A percentile compares a stretch with the other conserved stretches of the same genome.
Conservation (phyloP, 2,888 invertebrate genomes). For the Troides helena region DNA sequence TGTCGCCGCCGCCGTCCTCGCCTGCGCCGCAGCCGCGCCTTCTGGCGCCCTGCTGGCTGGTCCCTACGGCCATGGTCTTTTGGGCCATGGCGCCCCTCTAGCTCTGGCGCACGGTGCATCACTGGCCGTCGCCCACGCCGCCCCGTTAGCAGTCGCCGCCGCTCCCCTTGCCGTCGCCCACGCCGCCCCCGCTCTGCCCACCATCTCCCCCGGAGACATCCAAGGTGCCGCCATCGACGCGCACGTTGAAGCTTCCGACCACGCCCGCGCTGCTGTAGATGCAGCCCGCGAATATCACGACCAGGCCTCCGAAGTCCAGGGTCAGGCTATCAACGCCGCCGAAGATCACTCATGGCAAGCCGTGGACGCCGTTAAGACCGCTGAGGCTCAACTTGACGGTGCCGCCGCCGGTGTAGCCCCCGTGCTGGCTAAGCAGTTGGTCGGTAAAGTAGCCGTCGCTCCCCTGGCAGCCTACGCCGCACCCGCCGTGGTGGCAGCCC, state of each 20-base stretch:
- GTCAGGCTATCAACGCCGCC: slow-evolving; percentile 72
- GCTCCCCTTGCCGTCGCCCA: slow-evolving; percentile 50
- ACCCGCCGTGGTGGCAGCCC: slow-evolving; percentile 39
- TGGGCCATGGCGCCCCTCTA: slow-evolving; percentile 31
- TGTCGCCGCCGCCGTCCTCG: slow-evolving; percentile 76
- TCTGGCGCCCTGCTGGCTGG: slow-evolving; percentile 64
- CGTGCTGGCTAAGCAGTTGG: slow-evolving; percentile 68
- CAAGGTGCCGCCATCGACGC: slow-evolving; percentile 72
- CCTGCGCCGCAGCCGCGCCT: slow-evolving; percentile 70
- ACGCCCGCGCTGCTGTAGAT: slow-evolving; percentile 69
- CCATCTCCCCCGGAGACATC: slow-evolving; percentile 72
- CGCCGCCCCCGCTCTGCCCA: slow-evolving; percentile 55
- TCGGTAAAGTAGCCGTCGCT: slow-evolving; percentile 53
- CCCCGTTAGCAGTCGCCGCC: slow-evolving; percentile 46
- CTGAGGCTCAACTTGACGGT: slow-evolving; percentile 68
- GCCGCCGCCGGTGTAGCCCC: slow-evolving; percentile 73
- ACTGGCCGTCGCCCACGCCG: slow-evolving; percentile 45
- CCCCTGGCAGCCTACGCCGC: slow-evolving; percentile 41
- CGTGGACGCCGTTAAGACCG: slow-evolving; percentile 70
- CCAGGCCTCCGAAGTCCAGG: slow-evolving; percentile 71
- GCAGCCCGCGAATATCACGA: slow-evolving; percentile 70
- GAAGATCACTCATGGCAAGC: slow-evolving; percentile 75
- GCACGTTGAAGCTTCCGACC: slow-evolving; percentile 70
- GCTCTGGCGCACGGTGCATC: slow-evolving; percentile 38
- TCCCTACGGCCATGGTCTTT: slow-evolving; percentile 49